These are phyloP conservation scores for Antheraea assamensis DNA, from an alignment of 2,888 invertebrate species.

Conservation along the genomic window DNA sequence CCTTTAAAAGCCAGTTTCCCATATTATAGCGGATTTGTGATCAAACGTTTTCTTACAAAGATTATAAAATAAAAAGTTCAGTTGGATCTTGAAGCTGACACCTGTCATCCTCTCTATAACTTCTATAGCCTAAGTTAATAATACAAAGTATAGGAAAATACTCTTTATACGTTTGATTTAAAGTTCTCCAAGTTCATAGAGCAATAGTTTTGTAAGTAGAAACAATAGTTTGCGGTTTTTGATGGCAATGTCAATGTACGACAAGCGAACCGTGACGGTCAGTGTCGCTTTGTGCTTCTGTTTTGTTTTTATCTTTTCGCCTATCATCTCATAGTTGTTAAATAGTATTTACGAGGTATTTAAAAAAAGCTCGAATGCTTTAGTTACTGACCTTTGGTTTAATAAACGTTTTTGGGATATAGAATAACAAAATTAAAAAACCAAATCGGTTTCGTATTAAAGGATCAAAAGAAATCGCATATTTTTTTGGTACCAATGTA, in stretches of 20 bases:
- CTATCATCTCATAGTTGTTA: constrained; percentile 1
- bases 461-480: too few relatives aligned
- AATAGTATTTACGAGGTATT: background rate
- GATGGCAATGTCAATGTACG: constrained; percentile 72
- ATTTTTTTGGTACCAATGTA: too few relatives aligned
- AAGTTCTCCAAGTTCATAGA: constrained; percentile 1
- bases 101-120: background rate
- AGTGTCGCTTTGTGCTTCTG: constrained; percentile 36
- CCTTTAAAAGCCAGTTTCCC: too few relatives aligned
- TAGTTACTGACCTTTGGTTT: background rate
- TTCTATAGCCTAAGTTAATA: background rate
- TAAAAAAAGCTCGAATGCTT: background rate
- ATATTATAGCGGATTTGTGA: background rate
- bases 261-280: constrained; percentile 61
- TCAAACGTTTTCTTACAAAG: background rate
- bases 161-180: background rate
- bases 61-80: background rate
- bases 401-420: background rate
- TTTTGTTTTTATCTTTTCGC: constrained; percentile 14
- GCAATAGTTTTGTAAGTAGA: constrained; percentile 42
- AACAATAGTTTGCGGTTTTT: constrained; percentile 73
- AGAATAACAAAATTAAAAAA: too few relatives aligned
- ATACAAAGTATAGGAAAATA: constrained; percentile 13
- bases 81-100: background rate
- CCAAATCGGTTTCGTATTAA: too few relatives aligned